Evolutionary conservation across 2,888 invertebrate species (phyloP), one percentile per base, ranked within the genome.

Genomic region (Plutella xylostella): DNA sequence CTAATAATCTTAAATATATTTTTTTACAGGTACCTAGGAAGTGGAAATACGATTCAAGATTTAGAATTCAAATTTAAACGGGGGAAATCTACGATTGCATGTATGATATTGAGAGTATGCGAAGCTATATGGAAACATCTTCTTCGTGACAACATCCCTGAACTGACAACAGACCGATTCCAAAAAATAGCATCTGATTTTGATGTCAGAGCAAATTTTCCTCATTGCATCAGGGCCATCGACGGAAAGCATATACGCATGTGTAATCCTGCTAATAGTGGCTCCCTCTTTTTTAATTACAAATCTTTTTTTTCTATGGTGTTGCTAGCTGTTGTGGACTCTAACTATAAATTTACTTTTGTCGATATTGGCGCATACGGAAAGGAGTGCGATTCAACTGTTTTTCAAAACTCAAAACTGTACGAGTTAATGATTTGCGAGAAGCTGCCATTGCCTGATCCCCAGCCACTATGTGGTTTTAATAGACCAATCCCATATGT

Each of bases 1-100:
- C n/a, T n/a, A n/a, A n/a, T n/a, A n/a, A n/a, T n/a, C n/a, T n/a
- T n/a, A n/a, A n/a, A n/a, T n/a, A n/a, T n/a, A n/a, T 47, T 45
- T 45, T 45, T 45, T 50, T 47, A 22, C 47, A 47, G 48, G 30
- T 48, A 51, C 40, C 43, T 51, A 43, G 48, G 46, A 43, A 47
- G 49, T 28, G 51, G 47, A 45, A 47, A 49, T 47, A 42, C 49
- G 37, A 42, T 47, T 39, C 45, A 18, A 14, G 47, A 49, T 47
- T 42, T 47, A 39, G 40, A 47, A 33, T 47, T 45, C 43, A 45
- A 43, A 47, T 47, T 42, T 39, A 44, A 49, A 42, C 49, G 47
- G 35, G 47, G 49, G 45, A 49, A 44, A 43, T 46, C 45, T 49
- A 49, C 46, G 14, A 48, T 46, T 42, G 39, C 44, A 35, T 34